These are phyloP conservation scores for Prunella himalayana DNA, from an alignment of 2,113 vertebrate species.

Conservation along the genomic window DNA sequence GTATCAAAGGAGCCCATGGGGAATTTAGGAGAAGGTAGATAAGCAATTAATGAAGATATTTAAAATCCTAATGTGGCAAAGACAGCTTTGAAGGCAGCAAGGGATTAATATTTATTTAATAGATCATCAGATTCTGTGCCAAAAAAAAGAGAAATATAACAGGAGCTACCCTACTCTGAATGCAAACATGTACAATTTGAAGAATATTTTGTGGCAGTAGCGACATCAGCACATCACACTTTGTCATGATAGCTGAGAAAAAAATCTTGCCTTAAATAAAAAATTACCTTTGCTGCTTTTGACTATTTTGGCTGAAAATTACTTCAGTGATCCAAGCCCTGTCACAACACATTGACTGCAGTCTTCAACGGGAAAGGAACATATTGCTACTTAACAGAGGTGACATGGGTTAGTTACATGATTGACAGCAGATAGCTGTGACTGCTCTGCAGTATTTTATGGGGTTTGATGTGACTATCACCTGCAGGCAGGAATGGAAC, in stretches of 20 bases:
- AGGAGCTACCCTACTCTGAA: constrained; percentile 48
- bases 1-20: constrained; percentile 63
- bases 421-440: neutral
- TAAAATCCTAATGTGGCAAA: constrained; percentile 71
- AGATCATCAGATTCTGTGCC: constrained; percentile 60
- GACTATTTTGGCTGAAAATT: constrained; percentile 45
- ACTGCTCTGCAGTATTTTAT: neutral
- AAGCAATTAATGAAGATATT: constrained; percentile 78
- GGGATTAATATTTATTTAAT: constrained; percentile 77
- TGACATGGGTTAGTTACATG: neutral
- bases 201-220: constrained; percentile 37
- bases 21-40: constrained; percentile 71
- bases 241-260: constrained; percentile 37
- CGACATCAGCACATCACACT: constrained; percentile 19
- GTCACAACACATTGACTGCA: constrained; percentile 29
- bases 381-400: neutral
- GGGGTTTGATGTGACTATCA: neutral
- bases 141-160: constrained; percentile 51
- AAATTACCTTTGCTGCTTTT: constrained; percentile 31
- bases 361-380: constrained; percentile 22
- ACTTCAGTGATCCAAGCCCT: constrained; percentile 29
- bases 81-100: constrained; percentile 65
- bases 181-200: constrained; percentile 20
- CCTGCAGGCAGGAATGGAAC: neutral
- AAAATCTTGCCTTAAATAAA: constrained; percentile 30